These are phyloP conservation scores for Drusus annulatus DNA, from an alignment of 1,140 invertebrate species.

Conservation along the genomic window DNA sequence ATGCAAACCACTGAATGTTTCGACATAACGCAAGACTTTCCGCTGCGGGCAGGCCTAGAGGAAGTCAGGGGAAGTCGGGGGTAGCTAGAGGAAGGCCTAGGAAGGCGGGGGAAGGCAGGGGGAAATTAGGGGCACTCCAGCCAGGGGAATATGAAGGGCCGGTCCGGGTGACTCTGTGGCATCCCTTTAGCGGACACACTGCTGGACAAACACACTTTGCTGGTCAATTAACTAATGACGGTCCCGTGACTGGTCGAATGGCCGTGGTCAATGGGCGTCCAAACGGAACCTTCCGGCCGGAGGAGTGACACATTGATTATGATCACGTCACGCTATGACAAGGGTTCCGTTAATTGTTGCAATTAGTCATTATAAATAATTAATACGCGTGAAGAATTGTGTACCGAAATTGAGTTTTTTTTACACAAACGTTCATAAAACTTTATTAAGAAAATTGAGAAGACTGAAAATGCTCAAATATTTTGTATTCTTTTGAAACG, in stretches of 20 bases:
- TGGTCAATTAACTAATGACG: constrained; percentile 55
- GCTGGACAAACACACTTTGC: constrained; percentile 51
- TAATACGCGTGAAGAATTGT: too few species aligned
- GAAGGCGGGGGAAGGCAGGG: too few species aligned
- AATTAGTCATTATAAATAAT: background rate
- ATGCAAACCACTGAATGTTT: background rate
- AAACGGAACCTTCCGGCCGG: background rate
- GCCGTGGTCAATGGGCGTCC: constrained; percentile 1
- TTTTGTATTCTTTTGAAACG: too few species aligned
- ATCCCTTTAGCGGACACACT: constrained; percentile 8
- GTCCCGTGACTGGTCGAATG: constrained; percentile 21
- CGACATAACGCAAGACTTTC: background rate
- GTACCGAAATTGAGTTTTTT: too few species aligned
- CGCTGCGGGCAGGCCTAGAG: background rate
- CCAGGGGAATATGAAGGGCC: too few species aligned
- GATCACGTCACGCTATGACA: background rate
- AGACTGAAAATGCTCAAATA: too few species aligned
- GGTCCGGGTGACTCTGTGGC: constrained; percentile 8
- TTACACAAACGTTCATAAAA: too few species aligned
- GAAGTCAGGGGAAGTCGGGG: too few species aligned
- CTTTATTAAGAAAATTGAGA: too few species aligned
- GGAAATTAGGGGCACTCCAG: too few species aligned
- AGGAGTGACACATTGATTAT: constrained; percentile 15
- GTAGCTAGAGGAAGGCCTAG: too few species aligned
- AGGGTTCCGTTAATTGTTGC: background rate